Conservation (phyloP, 2,888 invertebrate genomes). For the Metellina segmentata region DNA sequence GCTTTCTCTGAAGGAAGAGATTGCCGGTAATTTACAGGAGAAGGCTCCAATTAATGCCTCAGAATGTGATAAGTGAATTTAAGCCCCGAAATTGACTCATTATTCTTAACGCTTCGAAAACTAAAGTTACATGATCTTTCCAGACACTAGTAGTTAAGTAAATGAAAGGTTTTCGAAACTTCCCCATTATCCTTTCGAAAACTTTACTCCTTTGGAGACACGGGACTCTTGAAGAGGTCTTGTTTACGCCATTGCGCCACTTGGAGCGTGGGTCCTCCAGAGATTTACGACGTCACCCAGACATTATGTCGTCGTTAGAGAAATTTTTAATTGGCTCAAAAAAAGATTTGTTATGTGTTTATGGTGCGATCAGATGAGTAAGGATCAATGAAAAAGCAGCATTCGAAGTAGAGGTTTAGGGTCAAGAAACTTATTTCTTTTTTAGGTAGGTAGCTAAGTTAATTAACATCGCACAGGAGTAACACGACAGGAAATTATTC, state of each 20-base stretch:
- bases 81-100: constrained; percentile 56
- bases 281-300: constrained; percentile 5
- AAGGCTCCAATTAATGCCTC: constrained; percentile 60
- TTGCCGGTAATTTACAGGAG: constrained; percentile 49
- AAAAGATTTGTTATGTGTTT: background rate
- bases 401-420: no score
- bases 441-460: no score
- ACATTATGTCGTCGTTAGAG: constrained; percentile 2
- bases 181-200: constrained; percentile 36
- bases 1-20: constrained; percentile 21
- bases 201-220: constrained; percentile 20
- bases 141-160: constrained; percentile 68
- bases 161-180: constrained; percentile 54
- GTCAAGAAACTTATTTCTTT: no score
- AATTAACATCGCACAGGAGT: no score
- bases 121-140: constrained; percentile 43
- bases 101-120: constrained; percentile 59
- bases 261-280: background rate
- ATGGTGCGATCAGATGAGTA: no score
- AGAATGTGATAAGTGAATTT: constrained; percentile 47
- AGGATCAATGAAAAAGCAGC: no score
- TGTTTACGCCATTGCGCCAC: background rate
- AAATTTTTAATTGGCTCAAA: constrained; percentile 33
- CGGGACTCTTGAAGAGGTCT: constrained; percentile 24
- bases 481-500: no score